Evolutionary conservation across 2,113 vertebrate species (phyloP), one percentile per base, ranked within the genome.

Genomic region (Alethe diademata): DNA sequence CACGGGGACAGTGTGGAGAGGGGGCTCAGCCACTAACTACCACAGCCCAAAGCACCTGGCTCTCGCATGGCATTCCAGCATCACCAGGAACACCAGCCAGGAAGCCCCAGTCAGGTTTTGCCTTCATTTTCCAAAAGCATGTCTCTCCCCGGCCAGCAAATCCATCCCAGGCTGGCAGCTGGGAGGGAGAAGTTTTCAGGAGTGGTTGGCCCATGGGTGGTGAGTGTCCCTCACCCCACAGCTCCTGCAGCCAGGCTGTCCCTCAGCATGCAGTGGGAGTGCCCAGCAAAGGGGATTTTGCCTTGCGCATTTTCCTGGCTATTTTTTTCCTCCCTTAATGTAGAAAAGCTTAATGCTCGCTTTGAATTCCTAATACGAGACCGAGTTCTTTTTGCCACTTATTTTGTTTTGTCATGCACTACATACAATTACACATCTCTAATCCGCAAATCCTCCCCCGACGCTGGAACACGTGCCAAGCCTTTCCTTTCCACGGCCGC

Each of bases 361-460:
- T 97, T 80, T 91, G 96, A 97, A 95, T 97, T 13, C 85, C 94
- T 97, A 96, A 96, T 95, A 93, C 61, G 35, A 28, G 50, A 74
- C 91, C 2, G 43, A 95, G 91, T 95, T 95, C 95, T 93, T 93
- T 79, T 87, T 93, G 91, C 92, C 95, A 95, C 94, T 97, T 92
- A 93, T 71, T 97, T 97, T 96, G 96, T 96, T 97, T 97, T 96
- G 94, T 89, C 95, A 96, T 94, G 95, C 96, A 94, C 92, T 96
- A 90, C 85, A 96, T 94, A 95, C 71, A 97, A 86, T 96, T 95
- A 97, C 93, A 96, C 88, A 88, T 67, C 93, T 90, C 93, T 97
- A 97, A 97, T 95, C 97, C 83, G 60, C 94, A 97, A 97, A 97
- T 96, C 95, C 87, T 96, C 95, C 97, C 94, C 78, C 40, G 94